Evolutionary conservation across 2,888 invertebrate species (phyloP).

Genomic region (Pachydiplax longipennis): DNA sequence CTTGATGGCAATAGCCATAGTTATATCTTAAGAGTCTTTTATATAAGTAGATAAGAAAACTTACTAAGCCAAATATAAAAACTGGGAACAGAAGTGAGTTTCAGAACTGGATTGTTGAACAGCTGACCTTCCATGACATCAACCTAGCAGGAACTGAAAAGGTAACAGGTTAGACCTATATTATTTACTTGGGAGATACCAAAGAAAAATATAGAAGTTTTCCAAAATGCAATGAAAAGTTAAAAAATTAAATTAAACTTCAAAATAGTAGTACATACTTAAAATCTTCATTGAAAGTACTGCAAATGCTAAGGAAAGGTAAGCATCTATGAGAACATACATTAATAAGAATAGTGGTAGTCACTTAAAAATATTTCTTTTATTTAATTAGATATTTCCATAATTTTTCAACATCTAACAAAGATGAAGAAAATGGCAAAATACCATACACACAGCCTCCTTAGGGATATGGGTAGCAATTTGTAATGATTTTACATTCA

Average conservation of each 20-base stretch:
- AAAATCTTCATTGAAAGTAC: no score
- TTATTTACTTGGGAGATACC: background rate
- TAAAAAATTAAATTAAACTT: background rate
- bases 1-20: no score
- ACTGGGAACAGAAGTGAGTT: background rate
- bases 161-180: background rate
- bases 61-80: slow-evolving; percentile 19
- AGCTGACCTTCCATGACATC: background rate
- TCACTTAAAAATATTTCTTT: no score
- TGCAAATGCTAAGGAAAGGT: no score
- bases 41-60: background rate
- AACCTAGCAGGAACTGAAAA: slow-evolving; percentile 5
- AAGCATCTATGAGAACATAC: no score
- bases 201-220: background rate
- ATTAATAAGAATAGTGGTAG: no score
- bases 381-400: no score
- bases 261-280: background rate
- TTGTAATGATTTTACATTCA: no score
- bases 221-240: background rate
- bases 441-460: no score
- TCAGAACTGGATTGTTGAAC: slow-evolving; percentile 13
- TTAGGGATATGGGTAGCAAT: no score
- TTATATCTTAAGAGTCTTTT: background rate
- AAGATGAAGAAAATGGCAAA: no score
- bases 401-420: no score